A percentile compares a stretch with the other conserved stretches of the same genome.
Evolutionary conservation across 2,797 vertebrate genomes (phyloP).

Genomic region (Neosilurus hyrtlii): DNA sequence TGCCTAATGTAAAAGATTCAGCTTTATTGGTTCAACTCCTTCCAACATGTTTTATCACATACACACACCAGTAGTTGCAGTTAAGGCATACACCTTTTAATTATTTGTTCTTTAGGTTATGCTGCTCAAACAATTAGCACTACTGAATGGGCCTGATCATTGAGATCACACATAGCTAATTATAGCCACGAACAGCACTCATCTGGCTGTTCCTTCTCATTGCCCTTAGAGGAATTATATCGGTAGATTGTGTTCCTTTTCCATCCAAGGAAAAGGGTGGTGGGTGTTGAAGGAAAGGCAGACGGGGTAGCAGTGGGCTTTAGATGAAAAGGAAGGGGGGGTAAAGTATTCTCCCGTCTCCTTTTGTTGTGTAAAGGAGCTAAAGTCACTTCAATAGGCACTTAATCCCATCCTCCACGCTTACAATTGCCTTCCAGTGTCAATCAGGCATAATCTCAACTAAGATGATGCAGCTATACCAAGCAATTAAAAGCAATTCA

Average conservation of each 20-base stretch:
- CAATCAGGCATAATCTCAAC: constrained; percentile 88
- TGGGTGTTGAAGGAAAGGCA: constrained; percentile 45
- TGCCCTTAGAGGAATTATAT: constrained; percentile 81
- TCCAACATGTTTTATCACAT: constrained; percentile 70
- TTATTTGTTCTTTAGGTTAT: constrained; percentile 79
- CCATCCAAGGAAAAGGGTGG: constrained; percentile 61
- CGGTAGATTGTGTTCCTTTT: constrained; percentile 84
- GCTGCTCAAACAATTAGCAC: constrained; percentile 84
- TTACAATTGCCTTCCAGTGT: constrained; percentile 91
- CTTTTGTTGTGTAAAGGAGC: constrained; percentile 87
- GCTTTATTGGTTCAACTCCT: constrained; percentile 68
- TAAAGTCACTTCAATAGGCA: constrained; percentile 97
- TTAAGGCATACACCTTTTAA: constrained; percentile 78
- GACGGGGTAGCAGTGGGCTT: constrained; percentile 34
- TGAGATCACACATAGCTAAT: constrained; percentile 86
- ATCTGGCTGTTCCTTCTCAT: constrained; percentile 77
- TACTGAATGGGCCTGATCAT: constrained; percentile 82
- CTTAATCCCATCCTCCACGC: constrained; percentile 97
- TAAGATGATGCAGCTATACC: constrained; percentile 84
- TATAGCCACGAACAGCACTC: constrained; percentile 77
- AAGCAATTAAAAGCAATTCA: constrained; percentile 92
- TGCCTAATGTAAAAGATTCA: constrained; percentile 64
- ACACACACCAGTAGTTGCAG: constrained; percentile 77
- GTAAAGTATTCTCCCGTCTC: constrained; percentile 80
- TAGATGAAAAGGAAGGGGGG: constrained; percentile 58